Base-by-base conservation (phyloP, 2,797 vertebrate genomes). In the Notamacropus eugenii region DNA sequence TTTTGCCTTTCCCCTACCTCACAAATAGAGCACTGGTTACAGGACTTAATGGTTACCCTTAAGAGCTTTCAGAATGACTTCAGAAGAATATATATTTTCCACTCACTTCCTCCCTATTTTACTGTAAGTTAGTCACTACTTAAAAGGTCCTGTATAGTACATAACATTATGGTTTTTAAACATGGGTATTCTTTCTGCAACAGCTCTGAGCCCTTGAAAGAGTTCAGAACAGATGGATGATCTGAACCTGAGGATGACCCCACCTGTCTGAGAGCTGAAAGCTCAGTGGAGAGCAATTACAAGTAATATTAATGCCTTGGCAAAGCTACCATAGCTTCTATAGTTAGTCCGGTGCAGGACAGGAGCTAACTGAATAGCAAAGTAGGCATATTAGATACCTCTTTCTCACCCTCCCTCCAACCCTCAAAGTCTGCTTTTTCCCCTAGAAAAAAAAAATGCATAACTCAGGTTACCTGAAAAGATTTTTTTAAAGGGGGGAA, bases 221-320 rank as follows among this genome's bases (percentile, higher is more conserved):
- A 14, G 19, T 92, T 94, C 62, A 90, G 90, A 96, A 92, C 54
- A 74, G n/a, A 91, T 19, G 13, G 8, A 5, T 91, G 74, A 91
- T 62, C 27, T 93, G 54, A 95, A 94, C 24, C 11, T 93, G 28
- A 59, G 31, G 56, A 90, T 87, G 29, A 62, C 40, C 90, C 91
- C 58, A 92, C 13, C 54, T 57, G 14, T 94, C 91, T 92, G 92
- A 54, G 74, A 96, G 94, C 55, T 57, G 4, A 95, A 93, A 95
- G 16, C 28, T 94, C 82, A 93, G 94, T 27, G 55, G 91, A 46
- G n/a, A 94, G 92, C 28, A 95, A 96, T 62, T 90, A 90, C 92
- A 96, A 56, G 82, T 29, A 93, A 91, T 58, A 95, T 22, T 58
- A 93, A 50, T 62, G 56, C 34, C 54, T 54, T 91, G 58, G 95